Percentiles rank a stretch among this genome's conserved stretches.
phyloP scores from a whole-genome alignment of 2,113 vertebrate genomes.

The Eulacestoma nigropectus region DNA sequence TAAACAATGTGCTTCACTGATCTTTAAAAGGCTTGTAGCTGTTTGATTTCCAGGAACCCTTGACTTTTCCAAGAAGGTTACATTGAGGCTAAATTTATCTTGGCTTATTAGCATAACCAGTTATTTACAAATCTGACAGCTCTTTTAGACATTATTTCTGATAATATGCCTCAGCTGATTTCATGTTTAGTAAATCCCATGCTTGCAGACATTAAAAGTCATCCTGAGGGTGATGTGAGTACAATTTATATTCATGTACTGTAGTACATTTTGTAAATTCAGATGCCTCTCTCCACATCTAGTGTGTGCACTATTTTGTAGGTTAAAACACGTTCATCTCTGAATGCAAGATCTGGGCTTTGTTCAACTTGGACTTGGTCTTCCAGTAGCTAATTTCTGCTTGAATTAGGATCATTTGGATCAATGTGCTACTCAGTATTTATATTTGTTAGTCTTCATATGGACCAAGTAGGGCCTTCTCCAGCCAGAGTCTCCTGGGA shows the following conservation, averaged over 20 bases:
- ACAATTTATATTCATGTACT: not conserved
- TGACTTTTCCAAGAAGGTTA: not conserved
- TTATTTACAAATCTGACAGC: slow-evolving; percentile 23
- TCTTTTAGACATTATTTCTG: not conserved
- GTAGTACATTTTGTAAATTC: slow-evolving; percentile 1
- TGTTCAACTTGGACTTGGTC: not conserved
- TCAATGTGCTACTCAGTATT: not conserved
- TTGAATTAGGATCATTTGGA: not conserved
- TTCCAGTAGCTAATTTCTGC: not conserved
- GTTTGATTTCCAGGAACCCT: not conserved
- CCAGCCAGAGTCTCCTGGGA: not conserved
- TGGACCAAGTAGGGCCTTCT: not conserved
- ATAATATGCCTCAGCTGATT: not conserved
- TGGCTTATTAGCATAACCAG: not conserved
- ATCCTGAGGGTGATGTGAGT: not conserved
- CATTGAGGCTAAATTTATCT: not conserved
- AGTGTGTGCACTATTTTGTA: not conserved
- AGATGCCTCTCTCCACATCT: not conserved
- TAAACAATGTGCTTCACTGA: not conserved
- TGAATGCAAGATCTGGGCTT: not conserved
- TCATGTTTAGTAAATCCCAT: not conserved
- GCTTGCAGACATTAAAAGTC: not conserved
- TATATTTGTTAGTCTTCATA: not conserved
- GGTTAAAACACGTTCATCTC: not conserved
- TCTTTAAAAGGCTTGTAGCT: not conserved